A percentile compares a stretch with the other conserved stretches of the same genome.
These are phyloP conservation scores for Takifugu ocellatus DNA, from an alignment of 2,797 vertebrate genomes.

Conservation along the genomic window DNA sequence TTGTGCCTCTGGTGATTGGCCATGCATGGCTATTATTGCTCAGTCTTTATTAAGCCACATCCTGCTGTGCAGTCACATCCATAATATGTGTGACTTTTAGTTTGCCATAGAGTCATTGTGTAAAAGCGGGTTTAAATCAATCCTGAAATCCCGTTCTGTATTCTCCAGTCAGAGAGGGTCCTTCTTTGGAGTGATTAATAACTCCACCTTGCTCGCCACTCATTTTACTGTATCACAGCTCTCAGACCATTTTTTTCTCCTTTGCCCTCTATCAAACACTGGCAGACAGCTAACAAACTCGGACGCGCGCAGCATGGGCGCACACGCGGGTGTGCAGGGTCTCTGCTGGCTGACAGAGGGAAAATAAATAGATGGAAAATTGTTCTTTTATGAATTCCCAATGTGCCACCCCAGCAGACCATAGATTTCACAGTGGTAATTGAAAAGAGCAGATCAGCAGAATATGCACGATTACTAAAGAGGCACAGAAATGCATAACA, in stretches of 20 bases:
- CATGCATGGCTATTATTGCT: conserved; percentile 29
- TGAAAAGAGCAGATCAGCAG: background rate
- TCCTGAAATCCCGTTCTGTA: conserved; percentile 1
- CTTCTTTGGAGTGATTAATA: conserved; percentile 54
- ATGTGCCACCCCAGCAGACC: background rate
- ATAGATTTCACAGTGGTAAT: background rate
- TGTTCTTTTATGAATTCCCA: conserved; percentile 7
- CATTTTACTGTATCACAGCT: conserved; percentile 28
- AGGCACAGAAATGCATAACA: background rate
- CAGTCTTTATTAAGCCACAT: conserved; percentile 41
- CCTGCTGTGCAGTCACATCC: conserved; percentile 42
- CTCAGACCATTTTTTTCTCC: conserved; percentile 31
- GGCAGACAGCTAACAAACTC: conserved; percentile 14
- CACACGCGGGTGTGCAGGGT: conserved; percentile 5
- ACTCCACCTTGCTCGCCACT: conserved; percentile 53
- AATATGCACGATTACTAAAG: conserved; percentile 9
- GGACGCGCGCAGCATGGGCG: background rate
- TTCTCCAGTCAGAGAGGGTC: conserved; percentile 13
- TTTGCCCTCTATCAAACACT: conserved; percentile 34
- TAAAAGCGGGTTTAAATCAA: conserved; percentile 1
- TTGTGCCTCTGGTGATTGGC: conserved; percentile 14
- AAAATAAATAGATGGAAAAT: conserved; percentile 5
- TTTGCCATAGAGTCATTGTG: background rate
- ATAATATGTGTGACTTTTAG: conserved; percentile 8
- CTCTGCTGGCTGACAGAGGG: conserved; percentile 5